Conservation (phyloP, 2,888 invertebrate species). For the Acleris sparsana region DNA sequence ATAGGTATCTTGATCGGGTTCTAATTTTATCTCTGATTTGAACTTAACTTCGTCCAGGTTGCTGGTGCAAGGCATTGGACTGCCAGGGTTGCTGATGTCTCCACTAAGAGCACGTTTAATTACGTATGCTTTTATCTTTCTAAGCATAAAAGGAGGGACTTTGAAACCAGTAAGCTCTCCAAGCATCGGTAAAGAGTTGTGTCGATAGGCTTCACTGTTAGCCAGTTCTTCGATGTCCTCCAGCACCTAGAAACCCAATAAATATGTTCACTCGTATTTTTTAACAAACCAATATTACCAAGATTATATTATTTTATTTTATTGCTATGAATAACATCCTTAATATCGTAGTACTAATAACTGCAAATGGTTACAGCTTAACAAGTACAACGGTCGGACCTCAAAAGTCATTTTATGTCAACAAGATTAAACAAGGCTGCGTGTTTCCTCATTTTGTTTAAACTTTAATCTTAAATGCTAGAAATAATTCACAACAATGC, state of each 20-base stretch:
- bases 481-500: too few species aligned
- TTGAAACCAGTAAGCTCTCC: slow-evolving; percentile 89
- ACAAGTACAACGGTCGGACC: too few species aligned
- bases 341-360: too few species aligned
- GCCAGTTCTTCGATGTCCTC: slow-evolving; percentile 91
- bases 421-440: too few species aligned
- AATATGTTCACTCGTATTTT: neutral
- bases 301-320: too few species aligned
- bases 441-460: too few species aligned
- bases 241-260: slow-evolving; percentile 75
- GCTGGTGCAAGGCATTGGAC: slow-evolving; percentile 70
- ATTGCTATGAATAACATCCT: too few species aligned
- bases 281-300: too few species aligned
- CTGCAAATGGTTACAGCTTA: too few species aligned
- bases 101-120: slow-evolving; percentile 63
- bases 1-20: slow-evolving; percentile 64
- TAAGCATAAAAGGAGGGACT: slow-evolving; percentile 88
- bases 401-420: too few species aligned
- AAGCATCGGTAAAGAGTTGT: slow-evolving; percentile 85
- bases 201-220: slow-evolving; percentile 88
- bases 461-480: too few species aligned
- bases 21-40: slow-evolving; percentile 70
- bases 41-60: slow-evolving; percentile 64
- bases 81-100: slow-evolving; percentile 63
- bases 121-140: slow-evolving; percentile 88